phyloP scores from a whole-genome alignment of 2,797 vertebrate genomes.

The Poecilia velifera region DNA sequence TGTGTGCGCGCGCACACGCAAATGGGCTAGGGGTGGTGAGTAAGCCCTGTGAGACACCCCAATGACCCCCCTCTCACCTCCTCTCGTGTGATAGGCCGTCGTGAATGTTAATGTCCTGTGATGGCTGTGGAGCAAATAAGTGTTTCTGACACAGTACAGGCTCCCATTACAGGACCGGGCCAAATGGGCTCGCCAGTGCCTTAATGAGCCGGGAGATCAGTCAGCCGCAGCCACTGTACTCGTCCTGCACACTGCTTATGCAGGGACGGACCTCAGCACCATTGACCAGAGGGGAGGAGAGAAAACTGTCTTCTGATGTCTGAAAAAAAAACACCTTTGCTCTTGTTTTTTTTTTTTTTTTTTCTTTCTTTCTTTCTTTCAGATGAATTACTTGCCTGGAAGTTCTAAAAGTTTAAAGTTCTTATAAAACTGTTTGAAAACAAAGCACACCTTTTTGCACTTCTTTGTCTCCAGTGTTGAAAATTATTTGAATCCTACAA shows the following conservation, averaged over 20 bases:
- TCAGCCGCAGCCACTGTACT: conserved; percentile 82
- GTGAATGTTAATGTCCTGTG: conserved; percentile 91
- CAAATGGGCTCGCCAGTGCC: conserved; percentile 79
- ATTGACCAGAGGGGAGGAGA: conserved; percentile 29
- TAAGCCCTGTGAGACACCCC: conserved; percentile 63
- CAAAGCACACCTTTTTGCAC: not conserved
- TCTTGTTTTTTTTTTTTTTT: not conserved
- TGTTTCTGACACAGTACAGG: conserved; percentile 89
- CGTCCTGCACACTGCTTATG: conserved; percentile 74
- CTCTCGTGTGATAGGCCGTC: conserved; percentile 82
- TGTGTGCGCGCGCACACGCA: conserved; percentile 12
- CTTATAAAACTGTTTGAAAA: not conserved
- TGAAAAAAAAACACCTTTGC: conserved; percentile 16
- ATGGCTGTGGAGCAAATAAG: conserved; percentile 89
- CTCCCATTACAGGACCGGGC: conserved; percentile 82
- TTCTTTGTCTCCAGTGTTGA: not conserved
- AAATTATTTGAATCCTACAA: not conserved
- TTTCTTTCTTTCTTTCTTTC: not conserved
- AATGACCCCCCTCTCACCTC: conserved; percentile 52
- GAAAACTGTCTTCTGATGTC: conserved; percentile 4
- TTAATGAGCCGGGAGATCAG: conserved; percentile 89
- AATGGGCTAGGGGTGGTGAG: conserved; percentile 41
- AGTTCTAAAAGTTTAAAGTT: not conserved
- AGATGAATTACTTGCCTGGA: not conserved
- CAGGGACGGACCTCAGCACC: conserved; percentile 50